Base-by-base conservation (phyloP, 2,888 invertebrate species). In the Drosophila phalerata region DNA sequence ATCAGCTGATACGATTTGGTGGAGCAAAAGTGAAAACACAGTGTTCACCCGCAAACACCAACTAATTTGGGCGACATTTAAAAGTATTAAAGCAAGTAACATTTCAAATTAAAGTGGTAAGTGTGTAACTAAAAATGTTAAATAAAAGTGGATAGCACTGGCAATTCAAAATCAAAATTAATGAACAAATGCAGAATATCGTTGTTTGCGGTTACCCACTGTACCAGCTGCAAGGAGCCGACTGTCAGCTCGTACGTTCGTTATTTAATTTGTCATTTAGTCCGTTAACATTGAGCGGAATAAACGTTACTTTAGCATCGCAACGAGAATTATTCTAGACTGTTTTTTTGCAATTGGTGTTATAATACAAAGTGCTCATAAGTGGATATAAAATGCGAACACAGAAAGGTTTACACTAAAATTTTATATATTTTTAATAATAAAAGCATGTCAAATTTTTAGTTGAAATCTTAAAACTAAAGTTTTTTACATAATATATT, bases 241-340 rank as follows among this genome's bases (percentile, higher is more conserved):
- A 66, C 37, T 48, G 34, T n/a, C 48, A 30, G 56, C 56, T 47
- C 38, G 30, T 38, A 45, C 47, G 40, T 57, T 55, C 55, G 68
- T 56, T 52, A 52, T 73, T 69, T 52, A 68, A 63, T 69, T 78
- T 68, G 22, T 75, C 62, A 79, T 75, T 76, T 65, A 75, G 79
- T 75, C 79, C 75, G 75, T 75, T 75, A 79, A 37, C 75, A 57
- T 25, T 56, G 69, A 69, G 69, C 58, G 30, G 75, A 43, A 53
- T 49, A 61, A 69, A 75, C 75, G 79, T 56, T 55, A 42, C 57
- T 51, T 61, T 45, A 19, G 47, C 42, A 53, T n/a, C 43, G 62
- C 25, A 38, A 25, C 17, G 28, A 25, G 38, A 5, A 8, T 58
- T 25, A 19, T 5, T n/a, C 13, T 22, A 43, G 28, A 37, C 13